Evolutionary conservation across 2,888 invertebrate species (phyloP), one percentile per base, ranked within the genome.

Genomic region (Geophilus truncorum): DNA sequence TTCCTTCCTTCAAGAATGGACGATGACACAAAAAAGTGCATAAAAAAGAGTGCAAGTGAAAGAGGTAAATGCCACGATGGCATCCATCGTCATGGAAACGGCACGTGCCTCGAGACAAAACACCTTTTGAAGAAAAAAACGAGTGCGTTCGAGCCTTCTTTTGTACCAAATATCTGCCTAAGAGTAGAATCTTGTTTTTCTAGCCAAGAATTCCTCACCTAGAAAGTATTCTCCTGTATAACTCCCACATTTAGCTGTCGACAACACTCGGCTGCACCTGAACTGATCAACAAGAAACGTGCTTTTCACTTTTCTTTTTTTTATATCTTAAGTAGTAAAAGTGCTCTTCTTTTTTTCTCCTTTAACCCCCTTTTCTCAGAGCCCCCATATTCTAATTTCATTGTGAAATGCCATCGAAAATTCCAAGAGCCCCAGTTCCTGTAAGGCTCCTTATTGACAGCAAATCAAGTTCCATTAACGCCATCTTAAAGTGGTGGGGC

Each of bases 381-480:
- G 23, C 0, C 23, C 28, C 25, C 62, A 21, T 25, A 62, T 28
- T 62, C 62, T 62, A 62, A 62, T 62, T 62, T 62, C 62, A 62
- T 62, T 62, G 62, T 28, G 62, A 62, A 28, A 62, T 62, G 62
- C 62, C 62, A 62, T 62, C 28, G 62, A 62, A 62, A 62, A 62
- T 62, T 62, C 62, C 62, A 12, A 62, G 62, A 62, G 62, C 62
- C 25, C 25, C 62, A 21, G 62, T 62, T 25, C 25, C n/a, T n/a
- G n/a, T 62, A 25, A 25, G 25, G 23, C 62, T 62, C 62, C 57
- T 62, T 62, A 62, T 62, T 62, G 62, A 62, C 62, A 62, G 62
- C 62, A 62, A 62, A 62, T 62, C 62, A 62, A 62, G 62, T 62
- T 62, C 62, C 62, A 62, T 62, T 62, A 62, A 62, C 28, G 62